Base-by-base conservation (phyloP, 2,797 vertebrate genomes). In the Sebastes trivittatus region DNA sequence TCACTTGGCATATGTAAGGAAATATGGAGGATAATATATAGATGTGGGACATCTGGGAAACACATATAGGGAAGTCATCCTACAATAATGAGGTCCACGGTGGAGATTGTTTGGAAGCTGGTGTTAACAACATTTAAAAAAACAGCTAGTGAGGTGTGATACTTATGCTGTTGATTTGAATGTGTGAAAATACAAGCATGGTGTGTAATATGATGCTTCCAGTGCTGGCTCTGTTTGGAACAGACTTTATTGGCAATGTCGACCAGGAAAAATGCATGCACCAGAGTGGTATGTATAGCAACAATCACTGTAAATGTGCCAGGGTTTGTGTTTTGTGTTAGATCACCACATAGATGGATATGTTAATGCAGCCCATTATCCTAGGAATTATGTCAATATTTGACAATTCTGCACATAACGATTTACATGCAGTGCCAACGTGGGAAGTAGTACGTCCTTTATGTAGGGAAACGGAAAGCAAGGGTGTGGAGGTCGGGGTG, bases 21-120 rank as follows among this genome's bases (percentile, higher is more conserved):
- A 81, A 81, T 20, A 61, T 11, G 14, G 54, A 76, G n/a, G 9
- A 85, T 66, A 75, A 58, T 30, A 20, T 79, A 32, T 59, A 64
- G 30, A 70, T 3, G 23, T 34, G 29, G 38, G 71, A 76, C 81
- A 83, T 80, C 27, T 76, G 68, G 56, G 30, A 67, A 77, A 71
- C 22, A 55, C 34, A 32, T 60, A 46, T 14, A 16, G 52, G 11
- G 7, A 59, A 10, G 69, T 42, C 20, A 30, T 34, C 38, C 25
- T 60, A 52, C 64, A 71, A 54, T 58, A 60, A 27, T 4, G 14
- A 77, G 10, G 13, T 69, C 38, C 46, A 46, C 1, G 2, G n/a
- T 61, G 46, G 29, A 72, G 54, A 27, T 38, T 25, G 23, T 80
- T 42, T 73, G 7, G 23, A 59, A 64, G 68, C 46, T n/a, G 20